These are phyloP conservation scores for Lepidurus packardi DNA, from an alignment of 1,140 invertebrate genomes.

Conservation along the genomic window DNA sequence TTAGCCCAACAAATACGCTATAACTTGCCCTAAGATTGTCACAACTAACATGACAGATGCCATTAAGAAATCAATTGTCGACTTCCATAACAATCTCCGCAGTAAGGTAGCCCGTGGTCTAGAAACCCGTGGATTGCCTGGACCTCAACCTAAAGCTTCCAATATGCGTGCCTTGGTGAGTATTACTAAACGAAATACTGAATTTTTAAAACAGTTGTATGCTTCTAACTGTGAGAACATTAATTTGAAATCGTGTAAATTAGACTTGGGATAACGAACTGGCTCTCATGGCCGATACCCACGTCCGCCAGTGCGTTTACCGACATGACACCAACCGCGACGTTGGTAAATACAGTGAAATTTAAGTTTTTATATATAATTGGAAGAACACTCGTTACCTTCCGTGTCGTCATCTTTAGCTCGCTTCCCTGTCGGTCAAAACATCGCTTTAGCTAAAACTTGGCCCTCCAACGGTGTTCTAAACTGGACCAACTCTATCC, in stretches of 20 bases:
- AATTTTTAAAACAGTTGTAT: neutral
- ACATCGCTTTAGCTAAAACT: slow-evolving; percentile 37
- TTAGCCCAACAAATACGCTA: slow-evolving; percentile 25
- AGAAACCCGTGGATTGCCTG: slow-evolving; percentile 52
- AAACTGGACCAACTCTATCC: slow-evolving; percentile 38
- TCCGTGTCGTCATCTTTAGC: slow-evolving; percentile 17
- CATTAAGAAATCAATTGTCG: slow-evolving; percentile 38
- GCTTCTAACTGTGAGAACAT: neutral
- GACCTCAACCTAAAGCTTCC: slow-evolving; percentile 62
- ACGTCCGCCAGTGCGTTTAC: slow-evolving; percentile 23
- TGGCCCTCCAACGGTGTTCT: slow-evolving; percentile 31
- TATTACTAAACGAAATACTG: neutral
- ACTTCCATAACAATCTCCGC: slow-evolving; percentile 69
- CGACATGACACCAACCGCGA: slow-evolving; percentile 24
- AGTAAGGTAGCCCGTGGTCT: slow-evolving; percentile 69
- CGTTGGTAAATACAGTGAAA: slow-evolving; percentile 9
- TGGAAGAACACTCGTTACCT: neutral
- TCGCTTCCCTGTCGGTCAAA: slow-evolving; percentile 41
- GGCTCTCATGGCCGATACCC: slow-evolving; percentile 17
- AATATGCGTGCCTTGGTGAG: slow-evolving; percentile 69
- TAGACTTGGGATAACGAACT: slow-evolving; percentile 29
- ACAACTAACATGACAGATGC: slow-evolving; percentile 20
- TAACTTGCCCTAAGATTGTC: neutral
- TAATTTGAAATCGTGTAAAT: neutral
- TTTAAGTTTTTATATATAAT: neutral